phyloP scores from a whole-genome alignment of 2,888 invertebrate genomes.

The Pollenia amentaria region DNA sequence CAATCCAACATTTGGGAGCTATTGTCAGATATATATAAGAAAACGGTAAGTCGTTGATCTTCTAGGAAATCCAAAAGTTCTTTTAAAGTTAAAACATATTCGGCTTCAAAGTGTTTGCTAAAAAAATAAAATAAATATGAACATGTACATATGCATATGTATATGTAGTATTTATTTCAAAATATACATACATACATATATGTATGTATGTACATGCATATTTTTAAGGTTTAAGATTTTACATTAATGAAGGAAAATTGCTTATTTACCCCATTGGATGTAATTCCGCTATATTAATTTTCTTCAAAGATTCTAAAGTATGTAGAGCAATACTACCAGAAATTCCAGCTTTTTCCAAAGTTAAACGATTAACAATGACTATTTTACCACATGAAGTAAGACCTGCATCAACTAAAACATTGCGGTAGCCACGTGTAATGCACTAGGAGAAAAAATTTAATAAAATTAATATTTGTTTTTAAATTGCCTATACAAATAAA shows the following conservation, averaged over 20 bases:
- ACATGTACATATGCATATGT: neutral
- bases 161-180: neutral
- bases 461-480: constrained; percentile 23
- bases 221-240: neutral
- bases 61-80: constrained; percentile 82
- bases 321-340: constrained; percentile 79
- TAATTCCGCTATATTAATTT: constrained; percentile 83
- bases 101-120: constrained; percentile 83
- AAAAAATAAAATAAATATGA: neutral
- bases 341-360: constrained; percentile 81
- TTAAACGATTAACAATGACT: constrained; percentile 81
- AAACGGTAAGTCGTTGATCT: constrained; percentile 80
- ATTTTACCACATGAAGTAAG: constrained; percentile 83
- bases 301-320: constrained; percentile 80
- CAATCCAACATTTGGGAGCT: constrained; percentile 82
- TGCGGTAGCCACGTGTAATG: constrained; percentile 82
- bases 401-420: constrained; percentile 83
- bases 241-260: neutral
- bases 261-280: constrained; percentile 83
- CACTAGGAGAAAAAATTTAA: constrained; percentile 78
- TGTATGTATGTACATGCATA: neutral
- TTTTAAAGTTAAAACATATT: constrained; percentile 81
- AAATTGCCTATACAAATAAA: neutral
- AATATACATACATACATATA: too few relatives aligned
- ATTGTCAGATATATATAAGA: constrained; percentile 82